Base-by-base conservation (phyloP, 2,797 vertebrate species). In the Crossoptilon crossoptilon region DNA sequence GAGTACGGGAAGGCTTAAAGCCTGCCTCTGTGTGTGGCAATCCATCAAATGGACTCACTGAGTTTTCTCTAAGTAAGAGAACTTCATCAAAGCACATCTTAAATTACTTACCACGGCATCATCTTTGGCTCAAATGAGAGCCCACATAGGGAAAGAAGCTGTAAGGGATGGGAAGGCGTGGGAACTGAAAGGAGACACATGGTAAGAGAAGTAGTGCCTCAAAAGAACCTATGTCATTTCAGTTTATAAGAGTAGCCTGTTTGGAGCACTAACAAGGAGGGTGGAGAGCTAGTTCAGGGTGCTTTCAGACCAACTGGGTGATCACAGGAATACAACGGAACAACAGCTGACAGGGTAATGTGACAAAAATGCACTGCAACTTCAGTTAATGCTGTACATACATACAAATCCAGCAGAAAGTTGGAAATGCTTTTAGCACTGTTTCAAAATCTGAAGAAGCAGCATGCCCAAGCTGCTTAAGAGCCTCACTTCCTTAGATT, bases 81-180 rank as follows among this genome's bases (percentile, higher is more conserved):
- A 95, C 80, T 76, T 91, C 84, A 94, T 88, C 88, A 94, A 93
- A 95, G 92, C 86, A 95, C 95, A 97, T 96, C 87, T 96, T 96
- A 95, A 94, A 93, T 96, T 96, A 94, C 87, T 97, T 97, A 95
- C 71, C 93, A 86, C 62, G 78, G 93, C 90, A 96, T 94, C 88
- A 96, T 94, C 90, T 79, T 83, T 51, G 58, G 81, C 84, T 95
- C 94, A 94, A 96, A 91, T 51, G 63, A 79, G 86, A 94, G 70
- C 64, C 62, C 66, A 78, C 93, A 95, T 90, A 67, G 91, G 93
- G 91, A 93, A 86, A 95, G 93, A 96, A 94, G 92, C 91, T 96
- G 83, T 88, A 93, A 95, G 71, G 74, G 93, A 74, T 69, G 85
- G 62, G 84, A 96, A 94, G 76, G 81, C 70, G n/a, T 97, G 95